A percentile compares a stretch with the other conserved stretches of the same genome.
Conservation (phyloP, 1,140 invertebrate species). For the Eubasilissa regina region DNA sequence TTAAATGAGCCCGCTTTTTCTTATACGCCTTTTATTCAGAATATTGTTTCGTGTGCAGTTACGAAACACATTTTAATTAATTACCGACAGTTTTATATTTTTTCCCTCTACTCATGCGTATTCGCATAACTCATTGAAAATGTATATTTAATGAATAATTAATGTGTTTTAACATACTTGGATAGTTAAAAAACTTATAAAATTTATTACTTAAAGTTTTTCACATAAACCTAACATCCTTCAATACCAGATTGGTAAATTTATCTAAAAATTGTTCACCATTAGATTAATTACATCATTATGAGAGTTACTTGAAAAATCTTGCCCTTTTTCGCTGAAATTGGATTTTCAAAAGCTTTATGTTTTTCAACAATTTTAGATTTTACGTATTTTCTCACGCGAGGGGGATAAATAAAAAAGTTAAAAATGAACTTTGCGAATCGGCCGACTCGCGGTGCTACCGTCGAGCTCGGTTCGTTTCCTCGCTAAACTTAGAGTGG, state of each 20-base stretch:
- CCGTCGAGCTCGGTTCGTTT: conserved; percentile 39
- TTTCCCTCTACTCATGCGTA: no score
- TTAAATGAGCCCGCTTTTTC: background rate
- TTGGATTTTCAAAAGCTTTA: background rate
- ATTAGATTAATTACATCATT: no score
- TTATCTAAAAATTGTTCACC: no score
- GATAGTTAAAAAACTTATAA: no score
- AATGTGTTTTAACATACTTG: no score
- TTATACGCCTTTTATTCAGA: background rate
- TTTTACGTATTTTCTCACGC: conserved; percentile 55
- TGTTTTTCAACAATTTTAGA: conserved; percentile 4
- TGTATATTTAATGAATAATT: no score
- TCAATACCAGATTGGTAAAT: no score
- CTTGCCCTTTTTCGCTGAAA: background rate
- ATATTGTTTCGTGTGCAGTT: background rate
- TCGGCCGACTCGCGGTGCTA: background rate
- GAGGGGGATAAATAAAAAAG: conserved; percentile 59
- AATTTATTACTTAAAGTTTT: no score
- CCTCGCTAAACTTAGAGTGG: conserved; percentile 48
- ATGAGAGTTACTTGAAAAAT: no score
- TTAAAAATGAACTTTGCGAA: conserved; percentile 46
- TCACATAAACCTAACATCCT: no score
- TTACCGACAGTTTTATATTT: background rate
- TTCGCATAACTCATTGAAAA: no score
- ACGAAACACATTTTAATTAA: background rate